A percentile compares a stretch with the other conserved stretches of the same genome.
phyloP scores from a whole-genome alignment of 2,113 vertebrate species.

The Anguilla japonica region DNA sequence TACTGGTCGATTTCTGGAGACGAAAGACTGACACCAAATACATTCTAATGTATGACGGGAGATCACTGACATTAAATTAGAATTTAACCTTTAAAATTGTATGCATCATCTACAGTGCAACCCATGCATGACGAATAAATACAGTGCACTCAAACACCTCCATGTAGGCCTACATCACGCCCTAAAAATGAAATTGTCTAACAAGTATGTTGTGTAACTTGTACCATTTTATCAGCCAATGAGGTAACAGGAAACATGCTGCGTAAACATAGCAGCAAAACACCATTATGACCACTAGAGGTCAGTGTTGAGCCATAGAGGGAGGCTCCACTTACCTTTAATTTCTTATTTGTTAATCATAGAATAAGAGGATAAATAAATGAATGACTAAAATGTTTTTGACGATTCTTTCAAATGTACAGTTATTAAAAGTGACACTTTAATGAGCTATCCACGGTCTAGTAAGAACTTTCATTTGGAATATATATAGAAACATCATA shows the following conservation, averaged over 20 bases:
- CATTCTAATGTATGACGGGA: background rate
- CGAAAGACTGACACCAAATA: background rate
- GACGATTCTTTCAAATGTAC: background rate
- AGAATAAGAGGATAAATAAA: background rate
- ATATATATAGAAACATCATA: background rate
- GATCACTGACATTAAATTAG: background rate
- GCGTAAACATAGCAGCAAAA: background rate
- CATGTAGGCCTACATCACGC: background rate
- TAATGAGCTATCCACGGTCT: background rate
- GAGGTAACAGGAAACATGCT: background rate
- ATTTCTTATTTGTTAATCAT: background rate
- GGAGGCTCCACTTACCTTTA: background rate
- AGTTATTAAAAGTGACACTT: background rate
- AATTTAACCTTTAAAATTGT: background rate
- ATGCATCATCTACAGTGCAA: background rate
- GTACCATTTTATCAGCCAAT: background rate
- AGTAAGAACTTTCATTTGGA: conserved; percentile 10
- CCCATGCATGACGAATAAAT: background rate
- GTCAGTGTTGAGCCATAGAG: conserved; percentile 61
- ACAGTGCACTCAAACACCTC: background rate
- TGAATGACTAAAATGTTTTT: background rate
- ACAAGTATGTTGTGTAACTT: background rate
- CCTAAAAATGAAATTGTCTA: background rate
- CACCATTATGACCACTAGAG: conserved; percentile 57
- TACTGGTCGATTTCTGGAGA: background rate